Percentiles rank a stretch among this genome's conserved stretches.
These are phyloP conservation scores for Malurus leucopterus DNA, from an alignment of 2,797 vertebrate genomes.

Conservation along the genomic window DNA sequence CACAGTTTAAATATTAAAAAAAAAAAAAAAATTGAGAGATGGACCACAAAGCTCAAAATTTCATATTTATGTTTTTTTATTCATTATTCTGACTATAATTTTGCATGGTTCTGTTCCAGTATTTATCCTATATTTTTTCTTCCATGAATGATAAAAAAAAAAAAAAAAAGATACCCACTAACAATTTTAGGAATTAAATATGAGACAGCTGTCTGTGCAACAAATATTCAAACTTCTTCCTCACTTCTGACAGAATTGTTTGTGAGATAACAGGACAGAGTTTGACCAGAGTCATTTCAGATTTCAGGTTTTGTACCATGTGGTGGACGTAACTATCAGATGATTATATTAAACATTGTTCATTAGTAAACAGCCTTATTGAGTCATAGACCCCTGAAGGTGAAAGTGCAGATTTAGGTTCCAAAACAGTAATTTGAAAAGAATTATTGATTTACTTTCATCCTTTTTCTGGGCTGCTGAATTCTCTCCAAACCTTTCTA, in stretches of 20 bases:
- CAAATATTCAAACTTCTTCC: background rate
- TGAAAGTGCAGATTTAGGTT: background rate
- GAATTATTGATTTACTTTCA: background rate
- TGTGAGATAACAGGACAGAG: background rate
- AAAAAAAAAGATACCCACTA: background rate
- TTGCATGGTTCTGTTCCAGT: background rate
- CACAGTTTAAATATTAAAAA: background rate
- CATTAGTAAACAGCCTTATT: background rate
- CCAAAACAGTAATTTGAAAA: background rate
- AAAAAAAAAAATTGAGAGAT: background rate
- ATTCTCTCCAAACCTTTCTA: background rate
- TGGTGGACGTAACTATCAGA: background rate
- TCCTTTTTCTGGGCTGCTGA: background rate
- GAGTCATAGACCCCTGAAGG: background rate
- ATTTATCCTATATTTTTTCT: background rate
- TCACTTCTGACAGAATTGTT: fast-evolving
- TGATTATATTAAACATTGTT: background rate
- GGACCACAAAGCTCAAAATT: background rate
- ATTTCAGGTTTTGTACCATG: background rate
- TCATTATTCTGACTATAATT: background rate
- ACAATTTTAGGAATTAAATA: background rate
- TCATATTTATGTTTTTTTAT: background rate
- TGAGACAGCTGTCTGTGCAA: background rate
- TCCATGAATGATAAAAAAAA: background rate
- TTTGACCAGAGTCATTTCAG: background rate